A percentile compares a stretch with the other conserved stretches of the same genome.
Conservation (phyloP, 1,140 invertebrate genomes). For the Drosophila tropicalis region DNA sequence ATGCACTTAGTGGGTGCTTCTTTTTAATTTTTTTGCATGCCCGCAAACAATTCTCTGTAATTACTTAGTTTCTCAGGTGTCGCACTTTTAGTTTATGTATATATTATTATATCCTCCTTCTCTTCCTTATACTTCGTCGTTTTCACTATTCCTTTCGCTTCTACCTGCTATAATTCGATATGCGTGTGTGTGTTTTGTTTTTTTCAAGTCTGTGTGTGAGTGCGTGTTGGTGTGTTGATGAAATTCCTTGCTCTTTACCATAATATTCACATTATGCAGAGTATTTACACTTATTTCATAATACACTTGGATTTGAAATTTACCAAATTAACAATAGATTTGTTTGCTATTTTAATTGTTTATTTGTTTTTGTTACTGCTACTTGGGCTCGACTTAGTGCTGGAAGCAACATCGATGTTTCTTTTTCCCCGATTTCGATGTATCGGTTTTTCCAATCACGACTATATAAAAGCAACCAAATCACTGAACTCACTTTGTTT, state of each 20-base stretch:
- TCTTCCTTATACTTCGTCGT: no score
- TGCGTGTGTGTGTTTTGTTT: constrained; percentile 47
- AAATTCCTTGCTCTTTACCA: constrained; percentile 9
- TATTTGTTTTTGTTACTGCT: constrained; percentile 40
- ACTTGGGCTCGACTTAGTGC: constrained; percentile 19
- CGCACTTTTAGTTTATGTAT: constrained; percentile 19
- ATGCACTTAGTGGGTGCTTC: constrained; percentile 45
- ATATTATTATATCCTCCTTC: constrained; percentile 21
- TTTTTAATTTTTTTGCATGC: constrained; percentile 27
- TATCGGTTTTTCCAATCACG: no score
- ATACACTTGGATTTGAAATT: constrained; percentile 16
- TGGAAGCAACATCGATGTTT: not conserved
- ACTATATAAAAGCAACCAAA: no score
- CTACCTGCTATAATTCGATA: constrained; percentile 41
- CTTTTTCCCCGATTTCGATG: no score
- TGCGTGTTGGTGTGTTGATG: constrained; percentile 12
- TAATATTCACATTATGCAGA: not conserved
- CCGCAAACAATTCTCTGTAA: constrained; percentile 40
- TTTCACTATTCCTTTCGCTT: constrained; percentile 40
- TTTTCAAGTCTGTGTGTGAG: constrained; percentile 34
- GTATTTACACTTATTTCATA: constrained; percentile 14
- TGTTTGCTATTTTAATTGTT: constrained; percentile 32
- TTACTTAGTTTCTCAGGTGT: constrained; percentile 15
- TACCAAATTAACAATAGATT: constrained; percentile 22
- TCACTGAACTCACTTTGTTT: no score